Conservation (phyloP, 1,140 invertebrate genomes). For the honey bee (Apis mellifera) region DNA sequence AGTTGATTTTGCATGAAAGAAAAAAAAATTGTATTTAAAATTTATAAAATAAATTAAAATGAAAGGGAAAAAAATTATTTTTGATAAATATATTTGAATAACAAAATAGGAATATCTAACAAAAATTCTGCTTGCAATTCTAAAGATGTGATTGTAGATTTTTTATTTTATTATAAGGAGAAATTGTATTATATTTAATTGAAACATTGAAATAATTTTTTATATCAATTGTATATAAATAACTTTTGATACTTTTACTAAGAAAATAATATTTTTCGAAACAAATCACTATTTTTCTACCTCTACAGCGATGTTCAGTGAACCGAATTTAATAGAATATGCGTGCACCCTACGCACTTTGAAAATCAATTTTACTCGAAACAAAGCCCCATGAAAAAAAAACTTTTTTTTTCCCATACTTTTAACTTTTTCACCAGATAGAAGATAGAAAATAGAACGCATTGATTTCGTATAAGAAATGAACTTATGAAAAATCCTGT, state of each 20-base stretch:
- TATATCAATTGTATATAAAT: no score
- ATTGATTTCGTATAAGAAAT: no score
- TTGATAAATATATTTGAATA: background rate
- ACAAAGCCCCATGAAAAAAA: background rate
- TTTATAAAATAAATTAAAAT: background rate
- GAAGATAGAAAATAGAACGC: no score
- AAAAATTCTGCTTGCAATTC: background rate
- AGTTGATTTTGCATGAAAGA: no score
- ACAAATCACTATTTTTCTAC: background rate
- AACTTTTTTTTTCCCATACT: background rate
- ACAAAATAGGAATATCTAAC: background rate
- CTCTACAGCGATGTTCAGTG: background rate
- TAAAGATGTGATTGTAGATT: no score
- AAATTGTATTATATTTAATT: background rate
- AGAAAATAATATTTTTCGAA: background rate
- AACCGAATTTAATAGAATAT: constrained; percentile 1
- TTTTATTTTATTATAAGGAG: background rate
- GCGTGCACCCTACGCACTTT: background rate
- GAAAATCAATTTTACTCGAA: background rate
- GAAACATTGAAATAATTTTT: background rate
- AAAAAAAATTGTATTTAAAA: no score
- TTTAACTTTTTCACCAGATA: background rate
- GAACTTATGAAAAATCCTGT: no score
- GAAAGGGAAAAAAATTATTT: background rate
- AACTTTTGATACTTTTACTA: no score